phyloP scores from a whole-genome alignment of 2,888 invertebrate species.

The Rhimphoctona megacephalus region DNA sequence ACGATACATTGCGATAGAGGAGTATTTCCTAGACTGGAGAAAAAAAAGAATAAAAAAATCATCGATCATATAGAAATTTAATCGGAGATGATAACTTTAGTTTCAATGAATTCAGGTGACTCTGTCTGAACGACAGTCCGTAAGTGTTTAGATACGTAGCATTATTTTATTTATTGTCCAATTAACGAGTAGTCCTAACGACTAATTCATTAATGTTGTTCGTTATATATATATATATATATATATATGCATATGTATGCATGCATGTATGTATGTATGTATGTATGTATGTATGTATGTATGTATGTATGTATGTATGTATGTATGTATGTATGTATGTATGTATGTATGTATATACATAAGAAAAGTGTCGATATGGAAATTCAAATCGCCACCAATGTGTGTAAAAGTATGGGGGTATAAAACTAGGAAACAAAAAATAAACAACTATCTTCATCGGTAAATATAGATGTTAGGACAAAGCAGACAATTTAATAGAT shows the following conservation, averaged over 20 bases:
- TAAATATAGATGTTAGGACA: conserved; percentile 38
- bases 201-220: conserved; percentile 82
- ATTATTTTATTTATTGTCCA: conserved; percentile 83
- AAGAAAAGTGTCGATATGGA: conserved; percentile 58
- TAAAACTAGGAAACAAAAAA: conserved; percentile 8
- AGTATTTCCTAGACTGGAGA: neutral
- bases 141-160: conserved; percentile 72
- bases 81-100: conserved; percentile 48
- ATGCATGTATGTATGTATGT: conserved; percentile 34
- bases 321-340: conserved; percentile 35
- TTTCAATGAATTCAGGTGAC: conserved; percentile 63
- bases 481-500: conserved; percentile 40
- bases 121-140: conserved; percentile 64
- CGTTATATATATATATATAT: conserved; percentile 66
- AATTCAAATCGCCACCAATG: conserved; percentile 48
- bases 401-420: neutral
- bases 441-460: conserved; percentile 52
- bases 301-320: neutral
- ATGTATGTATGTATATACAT: conserved; percentile 57
- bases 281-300: conserved; percentile 54
- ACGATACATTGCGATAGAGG: neutral
- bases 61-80: conserved; percentile 40
- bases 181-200: conserved; percentile 78
- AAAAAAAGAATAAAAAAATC: neutral
- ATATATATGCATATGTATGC: conserved; percentile 10